A percentile compares a stretch with the other conserved stretches of the same genome.
Conservation (phyloP, 2,797 vertebrate genomes). For the Poeciliopsis gracilis region DNA sequence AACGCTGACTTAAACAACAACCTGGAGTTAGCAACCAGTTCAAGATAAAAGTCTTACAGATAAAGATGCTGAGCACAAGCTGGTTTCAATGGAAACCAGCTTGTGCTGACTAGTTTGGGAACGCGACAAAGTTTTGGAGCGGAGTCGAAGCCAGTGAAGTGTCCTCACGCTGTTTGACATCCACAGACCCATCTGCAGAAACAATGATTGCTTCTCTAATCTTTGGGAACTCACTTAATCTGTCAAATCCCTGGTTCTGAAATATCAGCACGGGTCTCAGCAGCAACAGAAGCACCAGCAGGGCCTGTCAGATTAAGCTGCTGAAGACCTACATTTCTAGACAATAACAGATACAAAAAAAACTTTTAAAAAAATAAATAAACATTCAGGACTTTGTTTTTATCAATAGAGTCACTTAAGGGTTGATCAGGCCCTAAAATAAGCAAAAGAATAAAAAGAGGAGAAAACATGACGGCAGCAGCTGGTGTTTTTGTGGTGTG, state of each 20-base stretch:
- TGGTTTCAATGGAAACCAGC: conserved; percentile 21
- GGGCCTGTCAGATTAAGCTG: conserved; percentile 61
- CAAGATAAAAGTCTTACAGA: conserved; percentile 17
- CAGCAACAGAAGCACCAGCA: conserved; percentile 46
- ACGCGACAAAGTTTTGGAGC: conserved; percentile 29
- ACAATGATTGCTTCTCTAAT: conserved; percentile 80
- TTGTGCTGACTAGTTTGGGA: conserved; percentile 50
- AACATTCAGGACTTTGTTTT: conserved; percentile 15
- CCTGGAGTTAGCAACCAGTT: conserved; percentile 40
- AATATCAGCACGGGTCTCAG: conserved; percentile 53
- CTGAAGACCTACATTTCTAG: conserved; percentile 72
- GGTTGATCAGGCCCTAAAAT: not conserved
- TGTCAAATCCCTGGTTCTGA: conserved; percentile 76
- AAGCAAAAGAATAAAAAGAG: not conserved
- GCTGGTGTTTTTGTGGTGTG: not conserved
- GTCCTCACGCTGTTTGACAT: conserved; percentile 60
- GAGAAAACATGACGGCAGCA: not conserved
- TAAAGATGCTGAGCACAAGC: not conserved
- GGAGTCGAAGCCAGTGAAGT: conserved; percentile 47
- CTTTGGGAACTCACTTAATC: conserved; percentile 78
- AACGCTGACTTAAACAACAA: conserved; percentile 18
- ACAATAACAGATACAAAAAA: conserved; percentile 50
- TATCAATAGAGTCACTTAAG: not conserved
- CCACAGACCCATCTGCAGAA: conserved; percentile 70
- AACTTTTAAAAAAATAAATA: conserved; percentile 7